A percentile compares a stretch with the other conserved stretches of the same genome.
These are phyloP conservation scores for Misgurnus mizolepis DNA, from an alignment of 2,113 vertebrate species.

Conservation along the genomic window DNA sequence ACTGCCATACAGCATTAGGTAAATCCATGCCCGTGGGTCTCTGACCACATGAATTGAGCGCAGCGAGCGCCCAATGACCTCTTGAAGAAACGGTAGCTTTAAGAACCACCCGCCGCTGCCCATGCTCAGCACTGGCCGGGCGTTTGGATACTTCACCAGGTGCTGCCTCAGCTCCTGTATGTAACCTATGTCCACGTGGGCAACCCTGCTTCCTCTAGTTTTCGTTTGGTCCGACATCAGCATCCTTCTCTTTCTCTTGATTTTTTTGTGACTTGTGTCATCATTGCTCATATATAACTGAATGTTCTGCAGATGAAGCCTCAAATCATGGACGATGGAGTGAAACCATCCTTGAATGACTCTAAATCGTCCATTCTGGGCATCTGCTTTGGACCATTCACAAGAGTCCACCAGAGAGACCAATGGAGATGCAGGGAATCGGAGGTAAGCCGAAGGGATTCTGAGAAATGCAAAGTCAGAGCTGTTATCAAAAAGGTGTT, in stretches of 20 bases:
- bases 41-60: conserved; percentile 79
- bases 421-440: conserved; percentile 76
- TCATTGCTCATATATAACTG: conserved; percentile 73
- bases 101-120: conserved; percentile 85
- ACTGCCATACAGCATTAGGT: conserved; percentile 81
- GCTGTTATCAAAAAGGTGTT: conserved; percentile 83
- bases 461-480: conserved; percentile 84
- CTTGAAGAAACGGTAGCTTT: conserved; percentile 83
- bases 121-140: conserved; percentile 80
- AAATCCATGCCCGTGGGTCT: conserved; percentile 84
- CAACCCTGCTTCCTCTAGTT: conserved; percentile 66
- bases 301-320: conserved; percentile 84
- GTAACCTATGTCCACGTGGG: conserved; percentile 78
- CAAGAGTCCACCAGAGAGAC: conserved; percentile 82
- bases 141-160: conserved; percentile 74
- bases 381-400: conserved; percentile 78
- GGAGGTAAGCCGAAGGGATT: conserved; percentile 78
- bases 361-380: conserved; percentile 70
- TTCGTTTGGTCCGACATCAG: conserved; percentile 40
- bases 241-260: conserved; percentile 30
- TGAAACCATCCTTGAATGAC: conserved; percentile 84
- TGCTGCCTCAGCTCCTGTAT: conserved; percentile 79
- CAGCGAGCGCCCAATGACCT: conserved; percentile 77
- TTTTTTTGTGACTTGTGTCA: conserved; percentile 60
- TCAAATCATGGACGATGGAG: conserved; percentile 78